Evolutionary conservation across 2,113 vertebrate species (phyloP).

Genomic region (Erythrocercus mccallii): DNA sequence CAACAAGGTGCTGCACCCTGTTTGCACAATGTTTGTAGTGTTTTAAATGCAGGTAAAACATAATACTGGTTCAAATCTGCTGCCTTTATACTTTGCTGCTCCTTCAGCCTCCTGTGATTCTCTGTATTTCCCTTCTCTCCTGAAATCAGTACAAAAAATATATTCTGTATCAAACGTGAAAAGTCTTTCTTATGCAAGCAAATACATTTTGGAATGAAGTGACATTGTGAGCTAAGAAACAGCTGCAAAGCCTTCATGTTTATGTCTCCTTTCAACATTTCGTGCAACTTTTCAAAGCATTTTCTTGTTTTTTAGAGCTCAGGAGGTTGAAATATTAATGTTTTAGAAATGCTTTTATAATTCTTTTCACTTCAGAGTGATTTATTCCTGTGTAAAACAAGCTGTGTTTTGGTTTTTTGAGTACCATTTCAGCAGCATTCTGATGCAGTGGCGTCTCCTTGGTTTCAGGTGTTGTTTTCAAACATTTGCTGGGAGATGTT

Average conservation of each 20-base stretch:
- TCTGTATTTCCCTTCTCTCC: not conserved
- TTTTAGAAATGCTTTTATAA: not conserved
- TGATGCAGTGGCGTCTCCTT: not conserved
- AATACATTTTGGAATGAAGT: not conserved
- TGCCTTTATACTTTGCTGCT: not conserved
- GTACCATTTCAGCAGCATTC: not conserved
- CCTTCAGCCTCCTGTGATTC: not conserved
- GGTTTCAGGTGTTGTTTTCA: not conserved
- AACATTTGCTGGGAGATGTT: not conserved
- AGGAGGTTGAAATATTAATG: not conserved
- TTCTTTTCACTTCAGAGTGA: not conserved
- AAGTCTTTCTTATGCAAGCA: not conserved
- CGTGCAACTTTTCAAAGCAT: not conserved
- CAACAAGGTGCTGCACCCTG: constrained; percentile 72
- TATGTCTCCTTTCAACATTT: not conserved
- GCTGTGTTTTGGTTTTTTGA: not conserved
- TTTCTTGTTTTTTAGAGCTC: not conserved
- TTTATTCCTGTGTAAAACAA: not conserved
- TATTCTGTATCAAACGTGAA: not conserved
- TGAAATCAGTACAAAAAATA: not conserved
- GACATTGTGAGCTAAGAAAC: not conserved
- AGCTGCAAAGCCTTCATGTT: not conserved
- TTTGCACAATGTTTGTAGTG: not conserved
- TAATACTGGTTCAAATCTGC: not conserved
- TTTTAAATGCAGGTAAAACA: not conserved